Conservation (phyloP, 2,113 vertebrate species). For the Anseranas semipalmata region DNA sequence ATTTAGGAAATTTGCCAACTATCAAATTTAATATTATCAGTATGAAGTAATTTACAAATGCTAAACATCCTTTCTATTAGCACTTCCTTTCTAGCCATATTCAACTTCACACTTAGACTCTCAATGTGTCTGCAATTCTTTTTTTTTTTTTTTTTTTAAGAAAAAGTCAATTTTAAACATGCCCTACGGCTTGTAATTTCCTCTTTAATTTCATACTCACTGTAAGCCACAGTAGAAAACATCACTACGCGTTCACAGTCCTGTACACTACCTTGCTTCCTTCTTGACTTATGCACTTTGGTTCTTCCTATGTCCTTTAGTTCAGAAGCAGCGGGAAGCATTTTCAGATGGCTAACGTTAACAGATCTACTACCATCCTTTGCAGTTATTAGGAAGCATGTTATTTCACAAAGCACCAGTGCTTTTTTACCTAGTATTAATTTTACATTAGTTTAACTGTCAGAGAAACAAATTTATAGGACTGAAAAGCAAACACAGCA, state of each 20-base stretch:
- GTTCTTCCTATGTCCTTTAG: background rate
- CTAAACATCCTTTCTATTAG: background rate
- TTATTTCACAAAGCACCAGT: background rate
- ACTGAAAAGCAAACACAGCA: background rate
- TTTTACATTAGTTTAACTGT: background rate
- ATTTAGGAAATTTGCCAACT: background rate
- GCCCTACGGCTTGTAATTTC: background rate
- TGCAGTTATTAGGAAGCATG: background rate
- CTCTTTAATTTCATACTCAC: background rate
- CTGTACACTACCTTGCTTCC: background rate
- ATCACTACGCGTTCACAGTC: background rate
- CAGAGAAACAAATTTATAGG: background rate
- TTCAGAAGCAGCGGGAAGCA: background rate
- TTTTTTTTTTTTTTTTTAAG: background rate
- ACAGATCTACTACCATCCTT: background rate
- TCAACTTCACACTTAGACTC: background rate
- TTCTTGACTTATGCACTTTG: background rate
- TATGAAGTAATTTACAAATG: background rate
- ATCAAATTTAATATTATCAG: background rate
- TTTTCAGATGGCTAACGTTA: background rate
- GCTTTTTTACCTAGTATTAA: background rate
- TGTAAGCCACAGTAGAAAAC: background rate
- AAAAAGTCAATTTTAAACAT: background rate
- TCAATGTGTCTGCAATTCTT: background rate
- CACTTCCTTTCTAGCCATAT: background rate